These are phyloP conservation scores for Drosophila kanekoi DNA, from an alignment of 2,888 invertebrate species.

Conservation along the genomic window DNA sequence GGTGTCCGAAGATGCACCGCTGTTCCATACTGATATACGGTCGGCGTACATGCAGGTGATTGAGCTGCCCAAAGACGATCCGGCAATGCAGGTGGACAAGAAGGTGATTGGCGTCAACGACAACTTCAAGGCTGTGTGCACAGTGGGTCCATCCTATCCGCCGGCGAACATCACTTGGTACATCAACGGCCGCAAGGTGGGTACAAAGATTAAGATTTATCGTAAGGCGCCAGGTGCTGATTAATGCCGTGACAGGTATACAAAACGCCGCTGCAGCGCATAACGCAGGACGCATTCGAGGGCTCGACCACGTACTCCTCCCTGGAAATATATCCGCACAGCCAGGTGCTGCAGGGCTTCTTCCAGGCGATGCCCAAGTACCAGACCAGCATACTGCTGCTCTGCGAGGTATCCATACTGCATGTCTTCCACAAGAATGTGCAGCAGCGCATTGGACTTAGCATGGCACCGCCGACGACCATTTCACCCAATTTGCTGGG, in stretches of 20 bases:
- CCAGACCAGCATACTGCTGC: slow-evolving; percentile 83
- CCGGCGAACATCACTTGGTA: slow-evolving; percentile 87
- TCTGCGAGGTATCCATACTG: slow-evolving; percentile 85
- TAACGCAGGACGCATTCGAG: slow-evolving; percentile 83
- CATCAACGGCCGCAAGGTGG: slow-evolving; percentile 86
- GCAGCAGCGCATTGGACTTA: slow-evolving; percentile 83
- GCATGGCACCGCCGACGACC: slow-evolving; percentile 83
- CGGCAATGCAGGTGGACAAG: slow-evolving; percentile 86
- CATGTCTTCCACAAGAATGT: slow-evolving; percentile 85
- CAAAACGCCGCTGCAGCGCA: slow-evolving; percentile 84
- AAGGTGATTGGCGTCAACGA: slow-evolving; percentile 86
- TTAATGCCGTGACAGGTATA: slow-evolving; percentile 75
- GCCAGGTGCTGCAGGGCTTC: slow-evolving; percentile 84
- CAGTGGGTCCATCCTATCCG: slow-evolving; percentile 87
- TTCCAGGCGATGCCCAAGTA: slow-evolving; percentile 84
- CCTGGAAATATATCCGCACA: slow-evolving; percentile 84
- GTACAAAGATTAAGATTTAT: slow-evolving; percentile 35
- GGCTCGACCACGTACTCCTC: slow-evolving; percentile 84
- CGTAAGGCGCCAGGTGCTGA: slow-evolving; percentile 12
- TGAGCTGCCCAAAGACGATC: slow-evolving; percentile 86
- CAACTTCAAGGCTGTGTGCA: slow-evolving; percentile 86
- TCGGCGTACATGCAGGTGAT: slow-evolving; percentile 87
- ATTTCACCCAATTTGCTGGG: slow-evolving; percentile 85
- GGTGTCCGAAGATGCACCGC: slow-evolving; percentile 87
- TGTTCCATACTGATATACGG: slow-evolving; percentile 87